These are phyloP conservation scores for Drosophila eugracilis DNA, from an alignment of 1,140 invertebrate species.

Conservation along the genomic window DNA sequence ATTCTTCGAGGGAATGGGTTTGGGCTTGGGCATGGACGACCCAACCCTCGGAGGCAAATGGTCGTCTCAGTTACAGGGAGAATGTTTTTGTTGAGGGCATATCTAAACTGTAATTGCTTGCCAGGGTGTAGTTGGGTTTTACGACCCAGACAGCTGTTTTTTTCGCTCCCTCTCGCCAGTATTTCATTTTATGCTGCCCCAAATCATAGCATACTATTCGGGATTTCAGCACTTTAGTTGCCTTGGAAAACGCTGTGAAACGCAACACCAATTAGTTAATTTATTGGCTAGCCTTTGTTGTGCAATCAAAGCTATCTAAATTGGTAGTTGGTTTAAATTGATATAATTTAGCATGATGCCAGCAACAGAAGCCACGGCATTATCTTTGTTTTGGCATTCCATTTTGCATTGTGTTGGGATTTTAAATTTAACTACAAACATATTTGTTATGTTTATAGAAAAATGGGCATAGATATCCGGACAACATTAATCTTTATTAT, in stretches of 20 bases:
- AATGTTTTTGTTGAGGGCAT: slow-evolving; percentile 37
- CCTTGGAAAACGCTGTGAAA: background rate
- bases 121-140: slow-evolving; percentile 75
- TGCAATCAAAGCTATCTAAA: slow-evolving; percentile 14
- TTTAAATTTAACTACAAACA: background rate
- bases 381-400: slow-evolving; percentile 9
- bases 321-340: slow-evolving; percentile 12
- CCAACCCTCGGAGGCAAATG: slow-evolving; percentile 49
- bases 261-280: slow-evolving; percentile 51
- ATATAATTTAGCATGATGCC: slow-evolving; percentile 55
- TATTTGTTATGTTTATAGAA: no score
- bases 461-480: no score
- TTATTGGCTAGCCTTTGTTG: slow-evolving; percentile 20
- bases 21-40: no score
- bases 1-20: slow-evolving; percentile 35
- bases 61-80: slow-evolving; percentile 69
- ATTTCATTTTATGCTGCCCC: slow-evolving; percentile 13
- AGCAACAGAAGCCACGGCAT: slow-evolving; percentile 2
- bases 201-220: slow-evolving; percentile 59
- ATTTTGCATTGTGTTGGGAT: slow-evolving; percentile 1
- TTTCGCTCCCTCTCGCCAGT: slow-evolving; percentile 5
- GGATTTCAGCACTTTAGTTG: slow-evolving; percentile 3
- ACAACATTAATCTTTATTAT: background rate
- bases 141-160: slow-evolving; percentile 77
- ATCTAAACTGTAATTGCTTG: slow-evolving; percentile 81